Evolutionary conservation across 2,888 invertebrate species (phyloP).

Genomic region (Drosophila setosimentum): DNA sequence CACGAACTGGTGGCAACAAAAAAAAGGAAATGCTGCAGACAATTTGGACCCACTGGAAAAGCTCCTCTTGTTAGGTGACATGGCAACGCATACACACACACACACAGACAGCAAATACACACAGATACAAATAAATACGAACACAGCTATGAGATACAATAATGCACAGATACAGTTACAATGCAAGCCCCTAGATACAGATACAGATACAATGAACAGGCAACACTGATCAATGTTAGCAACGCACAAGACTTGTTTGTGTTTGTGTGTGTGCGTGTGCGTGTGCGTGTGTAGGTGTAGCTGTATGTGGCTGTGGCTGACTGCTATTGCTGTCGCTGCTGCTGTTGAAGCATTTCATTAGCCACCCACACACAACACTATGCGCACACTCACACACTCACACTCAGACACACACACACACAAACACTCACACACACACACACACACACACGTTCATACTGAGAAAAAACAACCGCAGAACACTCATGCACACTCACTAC

Average conservation of each 20-base stretch:
- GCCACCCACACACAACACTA: constrained; percentile 69
- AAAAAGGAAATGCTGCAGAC: constrained; percentile 47
- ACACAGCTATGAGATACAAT: not conserved
- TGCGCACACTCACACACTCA: constrained; percentile 34
- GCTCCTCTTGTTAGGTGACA: constrained; percentile 51
- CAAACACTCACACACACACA: not conserved
- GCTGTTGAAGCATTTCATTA: constrained; percentile 76
- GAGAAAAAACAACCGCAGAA: constrained; percentile 17
- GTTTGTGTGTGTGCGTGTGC: not conserved
- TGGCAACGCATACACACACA: constrained; percentile 43
- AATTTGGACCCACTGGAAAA: constrained; percentile 61
- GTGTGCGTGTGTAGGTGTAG: constrained; percentile 24
- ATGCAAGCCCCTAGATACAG: constrained; percentile 13
- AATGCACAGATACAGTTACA: constrained; percentile 25
- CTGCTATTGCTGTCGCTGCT: constrained; percentile 61
- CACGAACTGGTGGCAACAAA: not conserved
- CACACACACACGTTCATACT: constrained; percentile 1
- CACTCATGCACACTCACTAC: constrained; percentile 29
- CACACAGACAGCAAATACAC: not conserved
- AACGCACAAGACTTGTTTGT: not conserved
- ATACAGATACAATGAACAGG: constrained; percentile 14
- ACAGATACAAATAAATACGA: constrained; percentile 1
- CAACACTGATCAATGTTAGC: constrained; percentile 60
- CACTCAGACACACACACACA: constrained; percentile 17
- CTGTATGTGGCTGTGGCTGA: constrained; percentile 31